Evolutionary conservation across 2,888 invertebrate genomes (phyloP).

Genomic region (Stictocephala bisonia): DNA sequence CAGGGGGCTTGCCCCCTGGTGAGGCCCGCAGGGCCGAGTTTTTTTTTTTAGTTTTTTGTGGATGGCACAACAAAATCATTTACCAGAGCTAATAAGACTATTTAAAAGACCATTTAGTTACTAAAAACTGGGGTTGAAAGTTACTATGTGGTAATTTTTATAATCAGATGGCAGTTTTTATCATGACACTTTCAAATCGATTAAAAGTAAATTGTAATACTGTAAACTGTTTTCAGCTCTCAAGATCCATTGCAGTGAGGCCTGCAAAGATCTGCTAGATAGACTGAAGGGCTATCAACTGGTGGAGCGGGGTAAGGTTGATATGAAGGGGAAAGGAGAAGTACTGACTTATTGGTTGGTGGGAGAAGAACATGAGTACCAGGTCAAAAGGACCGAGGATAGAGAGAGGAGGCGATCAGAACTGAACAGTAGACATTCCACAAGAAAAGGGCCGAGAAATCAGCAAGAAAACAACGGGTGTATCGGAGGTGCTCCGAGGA

Average conservation of each 20-base stretch:
- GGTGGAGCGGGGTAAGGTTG: constrained; percentile 79
- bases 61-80: too few relatives aligned
- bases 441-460: constrained; percentile 41
- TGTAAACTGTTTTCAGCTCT: constrained; percentile 73
- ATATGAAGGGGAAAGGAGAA: constrained; percentile 88
- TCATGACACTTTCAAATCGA: too few relatives aligned
- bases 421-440: constrained; percentile 50
- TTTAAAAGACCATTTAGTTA: too few relatives aligned
- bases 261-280: constrained; percentile 77
- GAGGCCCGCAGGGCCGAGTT: too few relatives aligned
- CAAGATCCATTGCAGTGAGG: constrained; percentile 84
- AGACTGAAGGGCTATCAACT: constrained; percentile 81
- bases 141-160: too few relatives aligned
- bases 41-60: too few relatives aligned
- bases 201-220: too few relatives aligned
- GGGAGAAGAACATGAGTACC: constrained; percentile 76
- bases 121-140: too few relatives aligned
- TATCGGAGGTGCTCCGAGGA: constrained; percentile 66
- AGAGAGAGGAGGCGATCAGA: constrained; percentile 65
- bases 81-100: too few relatives aligned
- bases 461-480: constrained; percentile 42
- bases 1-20: too few relatives aligned
- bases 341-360: constrained; percentile 85
- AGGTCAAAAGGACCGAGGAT: constrained; percentile 70
- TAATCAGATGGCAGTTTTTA: too few relatives aligned